Conservation (phyloP, 2,113 vertebrate genomes). For the Pica pica region DNA sequence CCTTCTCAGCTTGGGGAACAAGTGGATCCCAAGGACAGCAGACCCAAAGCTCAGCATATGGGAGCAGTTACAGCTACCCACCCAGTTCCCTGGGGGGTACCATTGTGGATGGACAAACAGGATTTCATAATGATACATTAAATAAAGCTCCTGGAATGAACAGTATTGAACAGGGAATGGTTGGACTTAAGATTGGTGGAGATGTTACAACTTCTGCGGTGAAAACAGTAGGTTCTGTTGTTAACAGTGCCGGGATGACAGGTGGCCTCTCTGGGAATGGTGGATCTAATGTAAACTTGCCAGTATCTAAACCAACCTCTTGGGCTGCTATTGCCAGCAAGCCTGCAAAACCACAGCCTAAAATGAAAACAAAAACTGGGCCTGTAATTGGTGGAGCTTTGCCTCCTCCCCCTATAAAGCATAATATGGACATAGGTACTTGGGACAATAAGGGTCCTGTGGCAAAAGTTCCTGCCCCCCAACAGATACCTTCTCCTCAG, state of each 20-base stretch:
- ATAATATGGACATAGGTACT: conserved; percentile 97
- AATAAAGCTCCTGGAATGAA: conserved; percentile 95
- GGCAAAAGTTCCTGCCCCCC: conserved; percentile 81
- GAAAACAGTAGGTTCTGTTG: conserved; percentile 89
- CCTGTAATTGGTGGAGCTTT: conserved; percentile 79
- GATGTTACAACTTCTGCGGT: conserved; percentile 83
- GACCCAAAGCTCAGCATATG: conserved; percentile 91
- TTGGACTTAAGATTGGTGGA: conserved; percentile 90
- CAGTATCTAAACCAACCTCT: conserved; percentile 87
- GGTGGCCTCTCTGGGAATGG: conserved; percentile 81
- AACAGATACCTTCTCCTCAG: conserved; percentile 71
- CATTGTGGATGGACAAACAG: conserved; percentile 90
- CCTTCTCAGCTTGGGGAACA: conserved; percentile 93
- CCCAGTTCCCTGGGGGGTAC: conserved; percentile 92
- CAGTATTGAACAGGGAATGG: conserved; percentile 94
- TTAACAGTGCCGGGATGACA: conserved; percentile 81
- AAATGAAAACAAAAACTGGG: conserved; percentile 87
- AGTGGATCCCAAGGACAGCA: conserved; percentile 93
- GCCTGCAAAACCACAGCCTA: conserved; percentile 89
- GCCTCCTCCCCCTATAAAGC: conserved; percentile 92
- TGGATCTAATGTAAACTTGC: conserved; percentile 82
- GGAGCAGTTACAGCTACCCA: conserved; percentile 91
- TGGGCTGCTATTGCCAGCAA: conserved; percentile 97
- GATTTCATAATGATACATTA: conserved; percentile 90
- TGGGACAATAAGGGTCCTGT: conserved; percentile 93